Evolutionary conservation across 2,797 vertebrate species (phyloP), one percentile per base, ranked within the genome.

Genomic region (Melanitta fusca): DNA sequence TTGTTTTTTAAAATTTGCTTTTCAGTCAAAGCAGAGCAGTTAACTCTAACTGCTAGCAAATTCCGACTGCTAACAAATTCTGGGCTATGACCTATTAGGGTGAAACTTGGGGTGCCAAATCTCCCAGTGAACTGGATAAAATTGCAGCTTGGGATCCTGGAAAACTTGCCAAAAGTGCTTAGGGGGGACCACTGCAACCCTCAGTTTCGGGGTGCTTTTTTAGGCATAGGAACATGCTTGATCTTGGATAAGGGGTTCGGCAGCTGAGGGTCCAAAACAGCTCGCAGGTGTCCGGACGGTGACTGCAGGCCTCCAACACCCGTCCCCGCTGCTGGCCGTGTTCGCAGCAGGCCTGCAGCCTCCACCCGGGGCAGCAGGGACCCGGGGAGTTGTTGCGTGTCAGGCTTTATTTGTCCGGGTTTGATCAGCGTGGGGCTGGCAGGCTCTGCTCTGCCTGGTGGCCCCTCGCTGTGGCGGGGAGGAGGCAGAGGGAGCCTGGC

Each of bases 341-440:
- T 95, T 97, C 97, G 96, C 96, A 97, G 98, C 94, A 96, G 97
- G 98, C 97, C 97, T 95, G 97, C 96, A 93, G 95, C 91, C 95
- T 91, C 97, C 95, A 95, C 91, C 95, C 91, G 47, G 74, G 96
- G 95, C 95, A 92, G 96, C 36, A 30, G 96, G 97, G 97, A 94
- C 98, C 98, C 8, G 4, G 98, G 98, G 98, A 98, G 97, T 98
- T 98, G 98, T 98, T 97, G 97, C 97, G 96, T 98, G 98, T 98
- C 98, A 98, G 97, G 94, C 95, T 97, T 97, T 97, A 98, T 98
- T 98, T 98, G 97, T 95, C 97, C 96, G 97, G 93, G 97, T 98
- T 98, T 98, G 98, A 98, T 98, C 98, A 97, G 97, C 90, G 43
- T 88, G 89, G 97, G 97, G 96, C 97, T 98, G 97, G 98, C 98